Percentiles rank a stretch among this genome's conserved stretches.
These are phyloP conservation scores for Tipula confusa DNA, from an alignment of 2,888 invertebrate genomes.

Conservation along the genomic window DNA sequence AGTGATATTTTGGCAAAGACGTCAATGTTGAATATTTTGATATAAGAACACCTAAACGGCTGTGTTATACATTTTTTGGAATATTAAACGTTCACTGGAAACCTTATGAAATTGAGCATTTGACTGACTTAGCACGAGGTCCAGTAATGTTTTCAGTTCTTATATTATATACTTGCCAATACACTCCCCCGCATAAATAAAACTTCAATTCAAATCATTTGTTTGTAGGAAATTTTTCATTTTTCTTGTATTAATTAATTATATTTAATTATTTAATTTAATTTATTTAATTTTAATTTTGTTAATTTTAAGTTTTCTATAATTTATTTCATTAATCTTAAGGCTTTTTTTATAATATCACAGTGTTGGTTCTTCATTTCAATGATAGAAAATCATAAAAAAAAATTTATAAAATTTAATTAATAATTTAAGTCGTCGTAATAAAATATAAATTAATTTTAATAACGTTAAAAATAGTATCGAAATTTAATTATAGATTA, in stretches of 20 bases:
- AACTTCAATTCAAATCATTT: neutral
- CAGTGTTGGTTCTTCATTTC: conserved; percentile 28
- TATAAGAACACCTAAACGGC: no score
- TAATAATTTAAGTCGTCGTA: neutral
- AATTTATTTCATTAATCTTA: conserved; percentile 10
- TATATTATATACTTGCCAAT: neutral
- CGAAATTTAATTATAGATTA: no score
- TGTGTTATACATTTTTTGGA: no score
- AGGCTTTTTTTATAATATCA: conserved; percentile 28
- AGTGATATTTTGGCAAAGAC: no score
- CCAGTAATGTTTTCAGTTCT: no score
- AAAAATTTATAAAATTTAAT: conserved; percentile 34
- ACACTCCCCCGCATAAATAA: neutral
- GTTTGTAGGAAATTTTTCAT: neutral
- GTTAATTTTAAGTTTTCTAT: neutral
- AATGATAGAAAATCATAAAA: conserved; percentile 8
- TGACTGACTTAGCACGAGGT: no score
- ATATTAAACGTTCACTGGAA: no score
- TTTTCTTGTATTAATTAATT: neutral
- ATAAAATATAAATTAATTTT: neutral
- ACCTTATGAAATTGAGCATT: no score
- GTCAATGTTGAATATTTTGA: no score
- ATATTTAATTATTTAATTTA: neutral
- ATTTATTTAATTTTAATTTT: neutral
- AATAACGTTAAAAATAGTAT: neutral